Base-by-base conservation (phyloP, 2,797 vertebrate genomes). In the Stomatorhinus walkeri region DNA sequence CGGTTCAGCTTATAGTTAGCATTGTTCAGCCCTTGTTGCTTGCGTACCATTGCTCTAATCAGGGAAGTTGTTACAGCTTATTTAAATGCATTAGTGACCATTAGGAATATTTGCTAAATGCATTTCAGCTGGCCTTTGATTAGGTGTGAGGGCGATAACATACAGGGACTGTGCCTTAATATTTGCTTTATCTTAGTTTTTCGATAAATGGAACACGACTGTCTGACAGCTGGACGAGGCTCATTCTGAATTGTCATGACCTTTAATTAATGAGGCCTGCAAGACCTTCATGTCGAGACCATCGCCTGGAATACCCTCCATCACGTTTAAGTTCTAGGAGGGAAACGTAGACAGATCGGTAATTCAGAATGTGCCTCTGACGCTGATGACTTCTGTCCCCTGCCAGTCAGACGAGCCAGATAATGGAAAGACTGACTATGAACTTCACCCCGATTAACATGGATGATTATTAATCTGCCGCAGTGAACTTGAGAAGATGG, bases 391-490 rank as follows among this genome's bases (percentile, higher is more conserved):
- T 90, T 92, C 91, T 92, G 89, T 92, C 89, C 87, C 91, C 93
- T 94, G 91, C 91, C 93, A 92, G 91, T 93, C 91, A 91, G 90
- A 94, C 91, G 91, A 92, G 93, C 93, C 93, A 93, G 95, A 93
- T 93, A 92, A 92, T 93, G 93, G 88, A 90, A 94, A 84, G 89
- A 90, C 92, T 92, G 49, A 90, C 92, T 92, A 91, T 94, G 93
- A 95, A 94, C 94, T 92, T 92, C 92, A 94, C 94, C 93, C 93
- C 95, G 93, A 95, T 95, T 95, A 94, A 93, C 94, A 94, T 93
- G 91, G 93, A 93, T 93, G 95, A 96, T 96, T 95, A 95, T 93
- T 93, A 93, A 93, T 93, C 91, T 94, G 92, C 93, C 92, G 91
- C 87, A 1, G 89, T 93, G 92, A 51, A 85, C 48, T 85, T 93